Evolutionary conservation across 2,797 vertebrate genomes (phyloP).

Genomic region (Sebastes kiyomatsui): DNA sequence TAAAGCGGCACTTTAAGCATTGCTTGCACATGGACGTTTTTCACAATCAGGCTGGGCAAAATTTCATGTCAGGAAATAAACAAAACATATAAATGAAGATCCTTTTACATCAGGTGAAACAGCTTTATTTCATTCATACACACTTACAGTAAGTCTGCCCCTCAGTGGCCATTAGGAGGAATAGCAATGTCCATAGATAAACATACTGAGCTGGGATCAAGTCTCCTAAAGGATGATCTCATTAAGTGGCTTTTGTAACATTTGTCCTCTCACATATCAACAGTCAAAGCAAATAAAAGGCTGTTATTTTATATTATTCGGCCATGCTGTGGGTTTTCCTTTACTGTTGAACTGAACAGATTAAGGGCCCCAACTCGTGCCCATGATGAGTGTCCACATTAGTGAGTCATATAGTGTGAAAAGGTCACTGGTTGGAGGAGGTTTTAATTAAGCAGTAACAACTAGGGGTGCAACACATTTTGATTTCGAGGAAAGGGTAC

Average conservation of each 20-base stretch:
- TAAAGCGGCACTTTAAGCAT: background rate
- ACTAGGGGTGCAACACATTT: background rate
- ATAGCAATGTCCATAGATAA: background rate
- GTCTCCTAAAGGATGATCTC: background rate
- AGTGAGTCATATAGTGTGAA: constrained; percentile 48
- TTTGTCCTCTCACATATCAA: constrained; percentile 6
- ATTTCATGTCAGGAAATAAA: background rate
- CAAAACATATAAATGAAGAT: background rate
- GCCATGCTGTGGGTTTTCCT: constrained; percentile 1
- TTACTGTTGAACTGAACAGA: constrained; percentile 13
- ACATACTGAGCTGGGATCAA: background rate
- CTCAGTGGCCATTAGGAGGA: background rate
- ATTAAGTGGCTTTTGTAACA: background rate
- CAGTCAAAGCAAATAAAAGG: background rate
- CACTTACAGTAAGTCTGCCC: background rate
- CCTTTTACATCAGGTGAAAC: background rate
- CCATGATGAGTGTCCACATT: constrained; percentile 15
- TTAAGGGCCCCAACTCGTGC: background rate
- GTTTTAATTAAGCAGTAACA: constrained; percentile 43
- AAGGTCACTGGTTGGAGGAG: constrained; percentile 45
- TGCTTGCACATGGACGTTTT: background rate
- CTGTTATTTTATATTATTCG: background rate
- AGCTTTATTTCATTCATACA: background rate
- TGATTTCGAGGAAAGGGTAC: constrained; percentile 5
- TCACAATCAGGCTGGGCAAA: background rate